Base-by-base conservation (phyloP, 2,113 vertebrate genomes). In the Equus quagga region DNA sequence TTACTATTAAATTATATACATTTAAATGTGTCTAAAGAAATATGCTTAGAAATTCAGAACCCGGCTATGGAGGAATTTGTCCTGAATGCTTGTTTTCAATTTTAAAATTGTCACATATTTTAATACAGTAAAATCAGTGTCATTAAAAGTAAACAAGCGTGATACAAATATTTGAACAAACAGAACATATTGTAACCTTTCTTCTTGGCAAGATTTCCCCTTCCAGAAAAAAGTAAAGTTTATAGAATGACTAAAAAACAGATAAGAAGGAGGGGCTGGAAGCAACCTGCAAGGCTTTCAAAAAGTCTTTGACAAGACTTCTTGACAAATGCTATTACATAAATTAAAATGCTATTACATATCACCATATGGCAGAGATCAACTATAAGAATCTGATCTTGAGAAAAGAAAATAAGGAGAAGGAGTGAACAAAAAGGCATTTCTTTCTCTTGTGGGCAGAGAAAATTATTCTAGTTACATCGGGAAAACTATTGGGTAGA, bases 1-100 rank as follows among this genome's bases (percentile, higher is more conserved):
- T 80, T 54, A 89, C 10, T 84, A 83, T 97, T 89, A 96, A 56
- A 19, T 81, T 76, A 26, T 58, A 64, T 2, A 94, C 33, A 62
- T 96, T 97, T 94, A 95, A 95, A 94, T 56, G 69, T 28, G n/a
- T 58, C 97, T 79, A 96, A 92, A n/a, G 1, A 97, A 98, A 96
- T 87, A 21, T 92, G 44, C 17, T 96, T 95, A 46, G 31, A 72
- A 83, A 60, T 33, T 76, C 91, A 65, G 95, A 94, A 83, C 62
- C 17, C 44, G 70, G 1, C 26, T 96, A 76, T 93, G 70, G 86
- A 96, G 2, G 21, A 60, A 46, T 86, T 93, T 95, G 1, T 7
- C 31, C 86, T 64, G 69, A 73, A 96, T 97, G 49, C 4, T 13
- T 64, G 5, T 31, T 94, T 73, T 18, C 0, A 89, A 21, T 92